A percentile compares a stretch with the other conserved stretches of the same genome.
Evolutionary conservation across 2,797 vertebrate species (phyloP).

Genomic region (Acipenser transmontanus): DNA sequence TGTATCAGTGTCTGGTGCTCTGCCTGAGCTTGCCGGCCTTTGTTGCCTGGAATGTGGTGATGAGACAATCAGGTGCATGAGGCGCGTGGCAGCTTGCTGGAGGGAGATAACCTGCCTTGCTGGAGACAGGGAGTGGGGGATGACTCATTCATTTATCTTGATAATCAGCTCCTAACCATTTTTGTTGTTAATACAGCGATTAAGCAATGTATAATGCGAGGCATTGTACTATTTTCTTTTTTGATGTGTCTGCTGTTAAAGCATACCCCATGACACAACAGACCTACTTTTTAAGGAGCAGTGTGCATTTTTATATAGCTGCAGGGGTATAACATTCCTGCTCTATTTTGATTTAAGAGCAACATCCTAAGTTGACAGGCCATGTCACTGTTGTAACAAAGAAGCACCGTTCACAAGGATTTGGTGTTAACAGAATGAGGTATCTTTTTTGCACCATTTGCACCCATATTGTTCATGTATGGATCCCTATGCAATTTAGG

Average conservation of each 20-base stretch:
- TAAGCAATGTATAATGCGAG: constrained; percentile 47
- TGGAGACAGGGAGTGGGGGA: constrained; percentile 54
- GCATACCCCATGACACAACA: constrained; percentile 50
- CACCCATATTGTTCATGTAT: too few relatives aligned
- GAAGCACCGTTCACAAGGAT: constrained; percentile 48
- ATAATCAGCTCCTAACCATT: constrained; percentile 57
- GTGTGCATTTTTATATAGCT: constrained; percentile 56
- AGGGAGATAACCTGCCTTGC: constrained; percentile 60
- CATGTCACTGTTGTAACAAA: constrained; percentile 43
- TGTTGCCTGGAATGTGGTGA: constrained; percentile 81
- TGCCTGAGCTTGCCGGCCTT: constrained; percentile 73
- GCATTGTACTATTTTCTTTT: constrained; percentile 35
- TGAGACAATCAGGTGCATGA: constrained; percentile 95
- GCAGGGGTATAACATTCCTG: constrained; percentile 53
- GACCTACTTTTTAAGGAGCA: constrained; percentile 42
- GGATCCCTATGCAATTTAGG: too few relatives aligned
- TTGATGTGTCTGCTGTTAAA: background rate
- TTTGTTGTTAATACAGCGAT: constrained; percentile 43
- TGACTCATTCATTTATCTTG: constrained; percentile 52
- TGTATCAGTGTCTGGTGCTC: constrained; percentile 83
- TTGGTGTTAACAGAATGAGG: too few relatives aligned
- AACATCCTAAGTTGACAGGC: constrained; percentile 48
- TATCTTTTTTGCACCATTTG: too few relatives aligned
- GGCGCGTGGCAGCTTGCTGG: constrained; percentile 89
- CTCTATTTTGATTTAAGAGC: constrained; percentile 46